These are phyloP conservation scores for Drosophila truncata DNA, from an alignment of 1,140 invertebrate species.

Conservation along the genomic window DNA sequence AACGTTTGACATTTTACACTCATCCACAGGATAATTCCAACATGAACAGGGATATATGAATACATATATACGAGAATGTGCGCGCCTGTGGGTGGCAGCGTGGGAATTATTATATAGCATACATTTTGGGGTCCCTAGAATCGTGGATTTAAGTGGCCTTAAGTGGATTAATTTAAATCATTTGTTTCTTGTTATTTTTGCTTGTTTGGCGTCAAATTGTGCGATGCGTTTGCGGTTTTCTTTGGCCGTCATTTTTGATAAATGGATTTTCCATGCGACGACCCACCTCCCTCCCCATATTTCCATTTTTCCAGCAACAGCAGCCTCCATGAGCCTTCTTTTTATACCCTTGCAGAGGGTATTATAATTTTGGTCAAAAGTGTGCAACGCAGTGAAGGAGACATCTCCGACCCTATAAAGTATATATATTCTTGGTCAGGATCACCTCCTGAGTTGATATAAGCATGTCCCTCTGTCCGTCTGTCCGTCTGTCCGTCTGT, in stretches of 20 bases:
- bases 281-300: not conserved
- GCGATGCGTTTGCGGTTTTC: slow-evolving; percentile 48
- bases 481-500: too few species aligned
- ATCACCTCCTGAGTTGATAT: too few species aligned
- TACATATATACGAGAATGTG: not conserved
- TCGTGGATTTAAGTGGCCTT: slow-evolving; percentile 64
- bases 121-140: slow-evolving; percentile 40
- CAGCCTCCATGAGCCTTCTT: not conserved
- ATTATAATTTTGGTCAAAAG: too few species aligned
- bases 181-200: slow-evolving; percentile 65
- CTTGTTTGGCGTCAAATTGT: slow-evolving; percentile 45
- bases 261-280: slow-evolving; percentile 71
- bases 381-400: too few species aligned
- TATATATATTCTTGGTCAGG: too few species aligned
- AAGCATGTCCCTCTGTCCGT: too few species aligned
- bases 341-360: too few species aligned
- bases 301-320: slow-evolving; percentile 21
- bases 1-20: slow-evolving; percentile 46
- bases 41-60: slow-evolving; percentile 6
- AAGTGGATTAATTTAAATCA: slow-evolving; percentile 78
- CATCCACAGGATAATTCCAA: slow-evolving; percentile 13
- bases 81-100: not conserved
- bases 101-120: slow-evolving; percentile 29
- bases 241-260: slow-evolving; percentile 60
- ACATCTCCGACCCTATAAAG: too few species aligned